Base-by-base conservation (phyloP, 2,113 vertebrate genomes). In the Empidonax alnorum region DNA sequence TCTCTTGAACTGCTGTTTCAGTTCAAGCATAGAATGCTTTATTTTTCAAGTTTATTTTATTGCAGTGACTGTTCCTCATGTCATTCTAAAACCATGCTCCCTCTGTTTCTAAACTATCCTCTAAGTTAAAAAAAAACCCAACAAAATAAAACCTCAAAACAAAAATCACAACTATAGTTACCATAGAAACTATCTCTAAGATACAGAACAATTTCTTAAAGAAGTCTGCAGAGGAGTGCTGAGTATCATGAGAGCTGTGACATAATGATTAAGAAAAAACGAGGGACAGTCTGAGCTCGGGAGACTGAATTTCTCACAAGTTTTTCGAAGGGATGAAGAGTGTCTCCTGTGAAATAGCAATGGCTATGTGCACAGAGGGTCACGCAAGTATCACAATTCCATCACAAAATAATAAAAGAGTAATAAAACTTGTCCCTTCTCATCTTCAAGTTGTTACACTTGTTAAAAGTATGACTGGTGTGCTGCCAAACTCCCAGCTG, bases 101-200 rank as follows among this genome's bases (percentile, higher is more conserved):
- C 12, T 59, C 56, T 39, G 75, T 72, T 77, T 77, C 52, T 49
- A 78, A 95, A 89, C 44, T 66, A 63, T 20, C 66, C 56, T 28
- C 21, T 8, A 95, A 87, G 47, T 93, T 55, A 71, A 30, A 24
- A 35, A 41, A 27, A 58, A 52, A 53, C 15, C 1, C 25, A 39
- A 42, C 28, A 42, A 66, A 23, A 31, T 35, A 61, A 37, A 61
- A 61, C 59, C 13, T 15, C 18, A 83, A 69, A 23, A 35, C 49
- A 37, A 90, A 84, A 90, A 71, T 56, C 28, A 52, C 8, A 7
- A 85, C 55, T 35, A 20, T 3, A 87, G 94, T 94, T 96, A 74
- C 91, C 94, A 93, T 80, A 94, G 94, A 96, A 97, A 94, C 87
- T 49, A 90, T 80, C 66, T 84, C 92, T 83, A 79, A 74, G 92